Evolutionary conservation across 2,113 vertebrate genomes (phyloP), one percentile per base, ranked within the genome.

Genomic region (Myocastor coypus): DNA sequence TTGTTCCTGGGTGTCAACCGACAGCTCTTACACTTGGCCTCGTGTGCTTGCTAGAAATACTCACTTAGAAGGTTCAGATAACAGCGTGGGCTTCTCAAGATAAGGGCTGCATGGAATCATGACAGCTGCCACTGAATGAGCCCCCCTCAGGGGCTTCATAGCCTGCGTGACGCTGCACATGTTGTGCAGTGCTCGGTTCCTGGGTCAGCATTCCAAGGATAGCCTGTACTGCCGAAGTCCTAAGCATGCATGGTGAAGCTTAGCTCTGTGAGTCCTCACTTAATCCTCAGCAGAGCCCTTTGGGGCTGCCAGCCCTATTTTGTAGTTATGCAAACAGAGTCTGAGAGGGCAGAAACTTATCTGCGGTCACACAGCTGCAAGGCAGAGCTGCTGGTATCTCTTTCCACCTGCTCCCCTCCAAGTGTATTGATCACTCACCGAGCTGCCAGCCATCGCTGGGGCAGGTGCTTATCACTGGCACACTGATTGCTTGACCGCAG

Each of bases 111-210:
- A 24, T 42, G 93, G 40, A 30, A 1, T 8, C 14, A 0, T 13
- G 3, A 57, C 3, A 34, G 82, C n/a, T 57, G 42, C 73, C 42
- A 2, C 24, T 12, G 4, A 57, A 0, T 2, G 55, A 22, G 0
- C 26, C 40, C 30, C 13, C 68, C 0, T 10, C 26, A 4, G 9
- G 9, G 73, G 40, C 16, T 81, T 19, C 3, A 11, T 26, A 0
- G 46, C 46, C 4, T 46, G 46, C 0, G 0, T 20, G 17, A 92
- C 2, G 37, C 50, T 14, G 17, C 14, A 42, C 37, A 0, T 8
- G 34, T 14, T 81, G 66, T 32, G 6, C 50, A 28, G 24, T 19
- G 28, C 73, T 85, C n/a, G 34, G 4, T 69, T 24, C 57, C 42
- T 40, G 22, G 73, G 50, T 19, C 2, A 0, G 61, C 30, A 13